phyloP scores from a whole-genome alignment of 2,113 vertebrate genomes.

The Rattus rattus region DNA sequence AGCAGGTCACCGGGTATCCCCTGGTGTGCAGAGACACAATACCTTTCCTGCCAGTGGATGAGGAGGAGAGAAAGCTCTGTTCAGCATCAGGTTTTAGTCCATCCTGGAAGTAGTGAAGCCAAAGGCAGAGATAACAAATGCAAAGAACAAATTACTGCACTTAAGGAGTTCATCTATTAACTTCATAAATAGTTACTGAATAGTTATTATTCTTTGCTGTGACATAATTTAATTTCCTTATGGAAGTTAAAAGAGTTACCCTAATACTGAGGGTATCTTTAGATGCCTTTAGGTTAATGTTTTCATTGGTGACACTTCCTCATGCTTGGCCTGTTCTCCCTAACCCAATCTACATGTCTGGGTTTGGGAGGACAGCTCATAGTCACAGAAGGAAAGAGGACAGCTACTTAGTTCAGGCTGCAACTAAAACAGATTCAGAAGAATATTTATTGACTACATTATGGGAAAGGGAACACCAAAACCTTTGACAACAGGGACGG shows the following conservation, averaged over 20 bases:
- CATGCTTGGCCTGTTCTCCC: not conserved
- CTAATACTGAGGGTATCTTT: not conserved
- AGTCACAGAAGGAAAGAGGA: slow-evolving; percentile 3
- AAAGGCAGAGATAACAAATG: slow-evolving; percentile 20
- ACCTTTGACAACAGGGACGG: not conserved
- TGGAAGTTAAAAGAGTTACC: not conserved
- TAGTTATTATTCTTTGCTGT: not conserved
- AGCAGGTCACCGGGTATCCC: slow-evolving; percentile 78
- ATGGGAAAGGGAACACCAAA: not conserved
- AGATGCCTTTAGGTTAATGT: not conserved
- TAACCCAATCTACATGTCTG: not conserved
- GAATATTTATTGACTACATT: not conserved
- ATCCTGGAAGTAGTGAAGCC: slow-evolving; percentile 4
- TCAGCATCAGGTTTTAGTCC: slow-evolving; percentile 47
- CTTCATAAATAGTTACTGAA: slow-evolving; percentile 39
- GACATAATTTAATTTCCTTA: not conserved
- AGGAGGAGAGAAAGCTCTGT: slow-evolving; percentile 54
- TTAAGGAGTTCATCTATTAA: slow-evolving; percentile 37
- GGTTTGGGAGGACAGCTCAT: not conserved
- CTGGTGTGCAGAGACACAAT: slow-evolving; percentile 65
- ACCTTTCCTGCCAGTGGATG: slow-evolving; percentile 72
- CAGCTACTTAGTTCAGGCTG: not conserved
- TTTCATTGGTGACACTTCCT: not conserved
- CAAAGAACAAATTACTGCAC: not conserved
- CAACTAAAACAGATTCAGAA: not conserved